A percentile compares a stretch with the other conserved stretches of the same genome.
Evolutionary conservation across 30 jellyfish, hydroid and myxozoan species (phyloP).

Genomic region (Hydra vulgaris): DNA sequence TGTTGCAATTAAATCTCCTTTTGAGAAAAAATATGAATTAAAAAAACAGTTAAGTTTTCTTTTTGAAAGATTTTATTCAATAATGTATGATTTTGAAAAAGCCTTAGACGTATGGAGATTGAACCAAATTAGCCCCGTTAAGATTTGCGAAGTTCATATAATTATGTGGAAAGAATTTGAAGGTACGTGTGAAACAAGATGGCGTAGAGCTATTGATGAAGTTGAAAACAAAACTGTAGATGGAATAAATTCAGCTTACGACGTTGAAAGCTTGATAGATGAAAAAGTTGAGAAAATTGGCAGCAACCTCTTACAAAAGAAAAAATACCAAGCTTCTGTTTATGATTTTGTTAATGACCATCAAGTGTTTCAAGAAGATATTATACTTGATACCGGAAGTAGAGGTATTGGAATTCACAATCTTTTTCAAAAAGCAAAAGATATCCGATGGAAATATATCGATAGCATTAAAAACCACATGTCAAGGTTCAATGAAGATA

Average conservation of each 20-base stretch:
- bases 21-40: not conserved
- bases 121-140: not conserved
- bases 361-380: not conserved
- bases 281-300: not conserved
- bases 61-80: not conserved
- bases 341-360: not conserved
- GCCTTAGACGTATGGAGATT: not conserved
- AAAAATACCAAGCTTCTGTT: not conserved
- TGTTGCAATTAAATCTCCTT: not conserved
- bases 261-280: not conserved
- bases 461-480: not conserved
- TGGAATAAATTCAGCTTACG: not conserved
- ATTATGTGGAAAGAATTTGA: not conserved
- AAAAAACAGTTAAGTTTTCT: not conserved
- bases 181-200: slow-evolving; percentile 3
- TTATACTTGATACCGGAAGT: not conserved
- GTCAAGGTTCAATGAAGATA: not conserved
- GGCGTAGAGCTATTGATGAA: not conserved
- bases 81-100: not conserved
- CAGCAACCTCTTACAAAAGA: not conserved
- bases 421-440: not conserved
- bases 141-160: not conserved
- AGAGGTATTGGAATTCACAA: not conserved
- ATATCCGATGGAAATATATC: not conserved
- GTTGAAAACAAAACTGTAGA: not conserved